These are phyloP conservation scores for Andrena marginata DNA, from an alignment of 2,888 invertebrate genomes.

Conservation along the genomic window DNA sequence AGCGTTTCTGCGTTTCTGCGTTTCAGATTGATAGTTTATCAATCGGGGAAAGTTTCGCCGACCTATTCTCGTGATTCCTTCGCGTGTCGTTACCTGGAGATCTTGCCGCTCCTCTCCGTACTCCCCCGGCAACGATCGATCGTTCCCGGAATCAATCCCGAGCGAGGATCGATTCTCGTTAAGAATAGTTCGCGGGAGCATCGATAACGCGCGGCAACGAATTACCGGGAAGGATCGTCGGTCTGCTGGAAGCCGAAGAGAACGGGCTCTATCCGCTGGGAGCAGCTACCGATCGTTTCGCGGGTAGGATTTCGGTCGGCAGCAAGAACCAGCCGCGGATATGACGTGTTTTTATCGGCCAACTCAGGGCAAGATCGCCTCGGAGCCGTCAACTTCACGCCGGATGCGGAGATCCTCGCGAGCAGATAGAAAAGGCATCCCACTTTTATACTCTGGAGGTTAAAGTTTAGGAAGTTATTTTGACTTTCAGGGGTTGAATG, in stretches of 20 bases:
- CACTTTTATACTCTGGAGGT: constrained; percentile 81
- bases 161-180: not conserved
- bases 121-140: not conserved
- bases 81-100: not conserved
- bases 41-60: too few relatives aligned
- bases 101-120: not conserved
- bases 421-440: constrained; percentile 80
- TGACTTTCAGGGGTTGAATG: constrained; percentile 75
- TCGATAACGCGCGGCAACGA: not conserved
- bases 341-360: constrained; percentile 80
- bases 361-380: constrained; percentile 53
- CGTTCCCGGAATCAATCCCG: not conserved
- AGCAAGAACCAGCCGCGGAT: constrained; percentile 73
- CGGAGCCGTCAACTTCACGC: constrained; percentile 66
- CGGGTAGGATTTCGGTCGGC: constrained; percentile 39
- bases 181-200: not conserved
- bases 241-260: not conserved
- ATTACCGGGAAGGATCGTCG: not conserved
- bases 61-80: not conserved
- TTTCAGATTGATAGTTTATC: too few relatives aligned
- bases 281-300: constrained; percentile 62
- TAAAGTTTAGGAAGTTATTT: constrained; percentile 83
- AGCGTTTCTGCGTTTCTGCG: too few relatives aligned
- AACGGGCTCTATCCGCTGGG: constrained; percentile 35
- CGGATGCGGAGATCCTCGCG: constrained; percentile 76